A percentile compares a stretch with the other conserved stretches of the same genome.
Conservation (phyloP, 2,888 invertebrate genomes). For the Scaptomyza cyrtandrae region DNA sequence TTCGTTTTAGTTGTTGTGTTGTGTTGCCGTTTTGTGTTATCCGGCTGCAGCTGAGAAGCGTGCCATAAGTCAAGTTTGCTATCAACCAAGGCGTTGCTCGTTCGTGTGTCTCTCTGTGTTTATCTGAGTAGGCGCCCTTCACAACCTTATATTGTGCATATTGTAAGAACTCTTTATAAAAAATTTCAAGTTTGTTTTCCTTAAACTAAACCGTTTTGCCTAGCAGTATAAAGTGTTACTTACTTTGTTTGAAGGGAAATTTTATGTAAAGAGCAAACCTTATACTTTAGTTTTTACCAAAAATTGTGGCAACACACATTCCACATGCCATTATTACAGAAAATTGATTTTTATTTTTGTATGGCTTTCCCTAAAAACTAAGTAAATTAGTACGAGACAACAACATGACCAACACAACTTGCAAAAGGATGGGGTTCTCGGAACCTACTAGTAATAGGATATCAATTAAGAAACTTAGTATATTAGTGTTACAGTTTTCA, state of each 20-base stretch:
- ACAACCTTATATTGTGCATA: slow-evolving; percentile 15
- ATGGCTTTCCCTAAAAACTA: neutral
- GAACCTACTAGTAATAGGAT: too few relatives aligned
- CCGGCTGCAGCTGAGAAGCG: slow-evolving; percentile 60
- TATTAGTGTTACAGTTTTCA: too few relatives aligned
- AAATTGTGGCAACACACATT: neutral
- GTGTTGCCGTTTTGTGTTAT: slow-evolving; percentile 40
- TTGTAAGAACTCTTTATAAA: neutral
- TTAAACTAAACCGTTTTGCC: too few relatives aligned
- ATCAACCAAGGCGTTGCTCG: slow-evolving; percentile 15
- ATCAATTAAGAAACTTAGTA: too few relatives aligned
- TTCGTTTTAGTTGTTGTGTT: slow-evolving; percentile 17
- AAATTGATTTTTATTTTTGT: too few relatives aligned
- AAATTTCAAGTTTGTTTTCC: neutral
- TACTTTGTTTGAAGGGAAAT: too few relatives aligned
- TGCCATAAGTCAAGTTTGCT: slow-evolving; percentile 67
- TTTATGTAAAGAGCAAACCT: too few relatives aligned
- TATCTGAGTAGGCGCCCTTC: slow-evolving; percentile 15
- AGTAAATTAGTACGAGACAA: neutral
- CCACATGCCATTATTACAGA: neutral
- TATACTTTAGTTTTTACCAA: too few relatives aligned
- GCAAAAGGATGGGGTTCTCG: too few relatives aligned
- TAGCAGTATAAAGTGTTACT: too few relatives aligned
- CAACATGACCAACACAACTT: too few relatives aligned
- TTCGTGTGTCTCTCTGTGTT: slow-evolving; percentile 4